Base-by-base conservation (phyloP, 1,140 invertebrate genomes). In the Heliconius hewitsoni region DNA sequence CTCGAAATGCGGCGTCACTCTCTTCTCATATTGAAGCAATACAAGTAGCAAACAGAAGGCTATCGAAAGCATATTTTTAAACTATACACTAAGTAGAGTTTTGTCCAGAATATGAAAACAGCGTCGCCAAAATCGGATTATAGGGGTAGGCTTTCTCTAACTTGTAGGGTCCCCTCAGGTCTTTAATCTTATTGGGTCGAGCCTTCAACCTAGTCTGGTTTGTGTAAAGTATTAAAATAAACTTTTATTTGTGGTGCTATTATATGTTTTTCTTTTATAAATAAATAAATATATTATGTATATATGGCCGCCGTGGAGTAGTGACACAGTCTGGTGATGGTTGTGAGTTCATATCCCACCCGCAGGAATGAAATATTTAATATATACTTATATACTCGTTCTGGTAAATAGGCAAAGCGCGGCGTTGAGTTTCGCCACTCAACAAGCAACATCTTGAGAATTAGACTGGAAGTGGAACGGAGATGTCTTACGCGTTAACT, bases 111-210 rank as follows among this genome's bases (percentile, higher is more conserved):
- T 87, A 87, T 89, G 84, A 87, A 87, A 88, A 88, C 82, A 87
- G 76, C 83, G 82, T 84, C 83, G 81, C 82, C 76, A 81, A 87
- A 90, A 89, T 89, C 88, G 83, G 88, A 89, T 90, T 90, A 89
- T 84, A 84, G 77, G 83, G 78, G 82, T 83, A 75, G 80, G 82
- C 78, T 78, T 84, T 82, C 80, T 77, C 76, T 81, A 84, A 84
- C 81, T 85, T 84, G 82, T 30, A 30, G 30, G 30, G 82, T 74
- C 80, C 76, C 80, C 73, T 72, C 60, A 78, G 81, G 76, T 34
- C 52, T 77, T 81, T 86, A 83, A 86, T 87, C 84, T 83, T 83
- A 85, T 85, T 86, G 80, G 85, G 83, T 76, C 66, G 74, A 57
- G 60, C 27, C 23, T 60, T n/a, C 57, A 66, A 30, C 60, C 60